Percentiles rank a stretch among this genome's conserved stretches.
These are phyloP conservation scores for Brotula barbata DNA, from an alignment of 2,797 vertebrate genomes.

Conservation along the genomic window DNA sequence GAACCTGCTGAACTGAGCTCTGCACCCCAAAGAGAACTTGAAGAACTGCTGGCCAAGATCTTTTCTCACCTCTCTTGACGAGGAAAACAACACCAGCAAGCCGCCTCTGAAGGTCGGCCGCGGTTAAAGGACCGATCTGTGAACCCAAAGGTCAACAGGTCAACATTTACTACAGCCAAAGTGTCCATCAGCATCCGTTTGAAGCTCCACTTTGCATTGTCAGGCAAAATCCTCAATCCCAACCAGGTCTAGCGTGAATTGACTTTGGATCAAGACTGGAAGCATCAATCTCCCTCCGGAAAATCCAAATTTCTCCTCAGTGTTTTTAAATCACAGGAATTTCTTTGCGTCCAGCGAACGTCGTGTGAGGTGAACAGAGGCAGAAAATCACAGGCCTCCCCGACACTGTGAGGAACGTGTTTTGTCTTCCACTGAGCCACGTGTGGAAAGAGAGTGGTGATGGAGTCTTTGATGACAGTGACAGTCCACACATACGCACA, in stretches of 20 bases:
- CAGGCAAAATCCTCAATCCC: not conserved
- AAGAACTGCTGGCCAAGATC: slow-evolving; percentile 17
- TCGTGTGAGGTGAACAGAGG: slow-evolving; percentile 39
- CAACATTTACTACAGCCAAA: not conserved
- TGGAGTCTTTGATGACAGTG: slow-evolving; percentile 43
- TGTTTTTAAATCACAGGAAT: slow-evolving; percentile 7
- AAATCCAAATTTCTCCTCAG: not conserved
- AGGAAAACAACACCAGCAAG: slow-evolving; percentile 6
- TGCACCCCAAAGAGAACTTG: slow-evolving; percentile 22
- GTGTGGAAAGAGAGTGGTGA: slow-evolving; percentile 38
- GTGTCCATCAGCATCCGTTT: slow-evolving; percentile 14
- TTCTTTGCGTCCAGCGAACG: slow-evolving; percentile 11
- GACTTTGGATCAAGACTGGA: slow-evolving; percentile 21
- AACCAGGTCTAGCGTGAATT: not conserved
- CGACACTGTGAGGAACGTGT: slow-evolving; percentile 22
- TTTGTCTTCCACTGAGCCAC: slow-evolving; percentile 47
- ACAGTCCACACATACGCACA: not conserved
- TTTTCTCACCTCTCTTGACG: slow-evolving; percentile 25
- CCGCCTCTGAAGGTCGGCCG: not conserved
- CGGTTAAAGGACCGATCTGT: not conserved
- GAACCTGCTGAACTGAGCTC: slow-evolving; percentile 29
- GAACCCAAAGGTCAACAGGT: slow-evolving; percentile 8
- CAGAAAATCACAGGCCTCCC: slow-evolving; percentile 38
- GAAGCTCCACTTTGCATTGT: not conserved
- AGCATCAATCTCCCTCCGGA: not conserved